Base-by-base conservation (phyloP, 2,797 vertebrate species). In the Rhinichthys osculus region DNA sequence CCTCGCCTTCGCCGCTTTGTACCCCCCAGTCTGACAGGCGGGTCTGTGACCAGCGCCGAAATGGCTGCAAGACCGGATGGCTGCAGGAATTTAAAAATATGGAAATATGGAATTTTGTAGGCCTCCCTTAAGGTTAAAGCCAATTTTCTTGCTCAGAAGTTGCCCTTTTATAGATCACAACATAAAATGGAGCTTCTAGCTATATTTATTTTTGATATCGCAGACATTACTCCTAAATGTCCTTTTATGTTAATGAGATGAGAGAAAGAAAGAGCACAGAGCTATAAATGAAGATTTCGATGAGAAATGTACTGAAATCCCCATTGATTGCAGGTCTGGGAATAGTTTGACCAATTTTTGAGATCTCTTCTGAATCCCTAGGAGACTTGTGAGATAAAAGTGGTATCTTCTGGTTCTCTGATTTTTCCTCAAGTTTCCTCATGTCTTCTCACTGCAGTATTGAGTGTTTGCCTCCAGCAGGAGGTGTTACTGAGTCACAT, bases 401-500 rank as follows among this genome's bases (percentile, higher is more conserved):
- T 1, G 16, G 72, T 73, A 17, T 47, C 14, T 73, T 73, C 23
- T 73, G 70, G 42, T 72, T 16, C 7, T 17, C 14, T 30, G n/a
- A 47, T 78, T 38, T 78, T 78, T 78, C 38, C n/a, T n/a, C 5
- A 35, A 38, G 38, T 50, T 7, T 38, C 30, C 21, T 67, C 30
- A n/a, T 4, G 6, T 54, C 50, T 74, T 47, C 10, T 42, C n/a
- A 67, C 35, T 8, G 38, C 30, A 38, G 72, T 77, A 64, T 21
- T 85, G 52, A 71, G 17, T 2, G 5, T 17, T 5, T 62, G 7
- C 54, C 57, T 73, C 77, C 77, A 85, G 84, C 66, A 85, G 84
- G 77, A 72, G 77, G 77, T 70, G 67, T 57, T 47, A 85, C 77
- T 85, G 77, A 80, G 78, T 80, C 80, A 86, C n/a, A 52, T n/a